Base-by-base conservation (phyloP, 1,140 invertebrate genomes). In the Cecropterus lyciades region DNA sequence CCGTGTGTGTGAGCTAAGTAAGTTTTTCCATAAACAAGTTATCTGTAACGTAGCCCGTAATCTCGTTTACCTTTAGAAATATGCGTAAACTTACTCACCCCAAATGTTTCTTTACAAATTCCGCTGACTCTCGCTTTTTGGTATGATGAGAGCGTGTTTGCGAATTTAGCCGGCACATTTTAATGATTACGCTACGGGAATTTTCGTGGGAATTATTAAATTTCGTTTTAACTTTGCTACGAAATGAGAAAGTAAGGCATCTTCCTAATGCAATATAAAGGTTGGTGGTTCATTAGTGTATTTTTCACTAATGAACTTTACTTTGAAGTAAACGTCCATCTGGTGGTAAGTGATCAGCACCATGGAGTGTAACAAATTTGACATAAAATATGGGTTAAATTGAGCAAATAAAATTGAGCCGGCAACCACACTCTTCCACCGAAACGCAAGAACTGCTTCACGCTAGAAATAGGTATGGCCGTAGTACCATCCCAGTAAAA, bases 61-160 rank as follows among this genome's bases (percentile, higher is more conserved):
- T 56, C 37, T 43, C 53, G 17, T 56, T 30, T 43, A 14, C 40
- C 40, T 20, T 56, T 43, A 24, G 53, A 42, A 56, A 24, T 43
- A 27, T 33, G 17, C 15, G 40, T 10, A 14, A 15, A 33, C 49
- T 43, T 42, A 43, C 17, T 10, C 37, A 56, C 10, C 37, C 14
- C 53, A 43, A 43, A 43, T 56, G 53, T 56, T 56, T 24, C 40
- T 56, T 56, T 14, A 56, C 40, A 56, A 56, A 43, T 56, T 9
- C 17, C 53, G 10, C 5, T 43, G 14, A 17, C 37, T 27, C 5
- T 24, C 11, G 33, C 30, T 1, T 11, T 13, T n/a, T n/a, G n/a
- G n/a, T n/a, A 3, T 14, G 9, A 55, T 27, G 37, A 55, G 42
- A 48, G 16, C 13, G 11, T 11, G 4, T 14, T 20, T n/a, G 45